phyloP scores from a whole-genome alignment of 2,113 vertebrate species.

The Cyprinus carpio region DNA sequence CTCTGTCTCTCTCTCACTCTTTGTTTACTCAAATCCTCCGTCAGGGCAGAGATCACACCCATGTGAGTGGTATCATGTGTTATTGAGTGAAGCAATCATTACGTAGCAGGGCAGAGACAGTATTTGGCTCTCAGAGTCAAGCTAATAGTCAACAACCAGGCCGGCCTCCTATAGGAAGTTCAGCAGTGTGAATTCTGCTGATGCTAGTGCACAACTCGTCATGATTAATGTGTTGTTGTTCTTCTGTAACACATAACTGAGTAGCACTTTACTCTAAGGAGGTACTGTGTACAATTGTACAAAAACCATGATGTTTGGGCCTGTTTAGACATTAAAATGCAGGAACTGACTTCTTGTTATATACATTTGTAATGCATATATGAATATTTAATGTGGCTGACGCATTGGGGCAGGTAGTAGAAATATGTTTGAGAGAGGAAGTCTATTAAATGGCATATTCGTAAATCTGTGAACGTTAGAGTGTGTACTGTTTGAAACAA shows the following conservation, averaged over 20 bases:
- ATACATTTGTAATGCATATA: neutral
- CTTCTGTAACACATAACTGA: neutral
- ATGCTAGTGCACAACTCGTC: neutral
- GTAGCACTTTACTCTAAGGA: neutral
- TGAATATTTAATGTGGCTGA: constrained; percentile 14
- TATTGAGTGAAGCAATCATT: constrained; percentile 10
- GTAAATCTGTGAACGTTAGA: neutral
- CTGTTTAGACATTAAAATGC: neutral
- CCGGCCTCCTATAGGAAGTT: neutral
- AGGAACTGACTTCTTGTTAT: neutral
- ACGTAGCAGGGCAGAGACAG: constrained; percentile 34
- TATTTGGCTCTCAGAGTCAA: constrained; percentile 19
- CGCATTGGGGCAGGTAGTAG: neutral
- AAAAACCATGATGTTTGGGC: neutral
- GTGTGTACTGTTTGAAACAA: too few relatives aligned
- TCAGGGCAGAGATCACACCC: constrained; percentile 43
- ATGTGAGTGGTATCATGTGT: constrained; percentile 46
- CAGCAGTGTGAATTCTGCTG: constrained; percentile 18
- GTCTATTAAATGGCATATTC: neutral
- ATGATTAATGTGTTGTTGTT: constrained; percentile 18
- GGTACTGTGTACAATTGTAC: neutral
- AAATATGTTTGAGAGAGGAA: constrained; percentile 7
- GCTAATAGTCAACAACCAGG: neutral
- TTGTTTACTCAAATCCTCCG: constrained; percentile 36
- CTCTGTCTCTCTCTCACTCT: neutral